A percentile compares a stretch with the other conserved stretches of the same genome.
These are phyloP conservation scores for Drosophila melanica DNA, from an alignment of 1,140 invertebrate genomes.

Conservation along the genomic window DNA sequence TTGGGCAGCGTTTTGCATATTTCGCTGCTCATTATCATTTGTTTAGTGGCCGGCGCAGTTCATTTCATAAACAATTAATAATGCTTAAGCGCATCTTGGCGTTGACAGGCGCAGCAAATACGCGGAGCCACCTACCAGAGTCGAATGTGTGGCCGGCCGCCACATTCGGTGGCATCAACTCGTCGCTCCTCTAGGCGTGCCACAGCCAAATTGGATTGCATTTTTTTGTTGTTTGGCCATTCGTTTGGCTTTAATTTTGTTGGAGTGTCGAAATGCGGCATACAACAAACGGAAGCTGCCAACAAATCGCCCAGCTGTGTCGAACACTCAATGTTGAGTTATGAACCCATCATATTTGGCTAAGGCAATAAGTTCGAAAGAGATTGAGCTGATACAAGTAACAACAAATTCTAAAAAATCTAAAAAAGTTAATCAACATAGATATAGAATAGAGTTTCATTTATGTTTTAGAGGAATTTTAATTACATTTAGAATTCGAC, in stretches of 20 bases:
- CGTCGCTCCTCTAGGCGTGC: slow-evolving; percentile 3
- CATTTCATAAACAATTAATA: slow-evolving; percentile 80
- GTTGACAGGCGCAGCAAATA: slow-evolving; percentile 64
- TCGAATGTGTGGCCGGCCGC: slow-evolving; percentile 56
- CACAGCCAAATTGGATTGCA: slow-evolving; percentile 27
- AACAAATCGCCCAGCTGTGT: slow-evolving; percentile 32
- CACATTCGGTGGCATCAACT: slow-evolving; percentile 24
- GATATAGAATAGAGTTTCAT: neutral
- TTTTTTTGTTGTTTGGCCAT: slow-evolving; percentile 64
- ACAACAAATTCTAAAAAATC: too few relatives aligned
- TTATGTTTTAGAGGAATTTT: neutral
- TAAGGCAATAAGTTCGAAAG: too few relatives aligned
- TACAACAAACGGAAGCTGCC: slow-evolving; percentile 67
- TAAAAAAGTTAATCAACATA: too few relatives aligned
- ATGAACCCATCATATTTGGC: slow-evolving; percentile 30
- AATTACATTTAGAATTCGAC: slow-evolving; percentile 3
- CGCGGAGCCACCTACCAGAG: slow-evolving; percentile 35
- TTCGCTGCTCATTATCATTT: slow-evolving; percentile 78
- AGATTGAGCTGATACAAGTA: too few relatives aligned
- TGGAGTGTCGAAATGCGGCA: slow-evolving; percentile 46
- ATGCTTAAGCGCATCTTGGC: slow-evolving; percentile 80
- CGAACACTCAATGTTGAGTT: slow-evolving; percentile 35
- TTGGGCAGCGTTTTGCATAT: slow-evolving; percentile 66
- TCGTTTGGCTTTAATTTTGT: slow-evolving; percentile 69
- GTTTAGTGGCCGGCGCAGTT: slow-evolving; percentile 67